A percentile compares a stretch with the other conserved stretches of the same genome.
Evolutionary conservation across 2,113 vertebrate genomes (phyloP).

Genomic region (Phalacrocorax aristotelis): DNA sequence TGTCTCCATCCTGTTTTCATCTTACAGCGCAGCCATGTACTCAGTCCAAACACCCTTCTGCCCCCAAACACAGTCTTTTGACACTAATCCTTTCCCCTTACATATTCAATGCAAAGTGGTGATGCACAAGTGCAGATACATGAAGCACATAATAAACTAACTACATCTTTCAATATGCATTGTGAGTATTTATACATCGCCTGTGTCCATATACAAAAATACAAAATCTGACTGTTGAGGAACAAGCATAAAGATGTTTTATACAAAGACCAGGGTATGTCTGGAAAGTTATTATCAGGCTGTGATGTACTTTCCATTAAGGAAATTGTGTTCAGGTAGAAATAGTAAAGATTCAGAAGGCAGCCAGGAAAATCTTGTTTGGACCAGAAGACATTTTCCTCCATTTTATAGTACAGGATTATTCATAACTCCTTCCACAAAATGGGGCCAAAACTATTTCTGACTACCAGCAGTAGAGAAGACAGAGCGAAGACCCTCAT

Average conservation of each 20-base stretch:
- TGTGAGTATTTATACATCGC: background rate
- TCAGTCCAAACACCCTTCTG: background rate
- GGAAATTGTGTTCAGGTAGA: rapidly evolving
- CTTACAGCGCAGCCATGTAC: background rate
- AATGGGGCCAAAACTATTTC: background rate
- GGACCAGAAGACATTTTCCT: background rate
- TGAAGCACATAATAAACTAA: background rate
- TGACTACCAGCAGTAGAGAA: background rate
- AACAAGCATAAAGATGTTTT: background rate
- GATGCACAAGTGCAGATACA: background rate
- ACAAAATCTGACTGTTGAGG: background rate
- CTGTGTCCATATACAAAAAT: background rate
- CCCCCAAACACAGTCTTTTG: background rate
- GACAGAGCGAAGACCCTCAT: background rate
- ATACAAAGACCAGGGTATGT: background rate
- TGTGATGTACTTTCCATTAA: background rate
- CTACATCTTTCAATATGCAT: background rate
- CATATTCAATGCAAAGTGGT: background rate
- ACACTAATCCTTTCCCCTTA: background rate
- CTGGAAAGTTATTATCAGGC: background rate
- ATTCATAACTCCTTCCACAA: background rate
- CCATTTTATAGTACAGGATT: background rate
- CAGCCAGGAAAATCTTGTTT: background rate
- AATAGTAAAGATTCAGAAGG: background rate
- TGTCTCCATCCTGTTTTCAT: background rate